These are phyloP conservation scores for Castor canadensis DNA, from an alignment of 2,113 vertebrate species.

Conservation along the genomic window DNA sequence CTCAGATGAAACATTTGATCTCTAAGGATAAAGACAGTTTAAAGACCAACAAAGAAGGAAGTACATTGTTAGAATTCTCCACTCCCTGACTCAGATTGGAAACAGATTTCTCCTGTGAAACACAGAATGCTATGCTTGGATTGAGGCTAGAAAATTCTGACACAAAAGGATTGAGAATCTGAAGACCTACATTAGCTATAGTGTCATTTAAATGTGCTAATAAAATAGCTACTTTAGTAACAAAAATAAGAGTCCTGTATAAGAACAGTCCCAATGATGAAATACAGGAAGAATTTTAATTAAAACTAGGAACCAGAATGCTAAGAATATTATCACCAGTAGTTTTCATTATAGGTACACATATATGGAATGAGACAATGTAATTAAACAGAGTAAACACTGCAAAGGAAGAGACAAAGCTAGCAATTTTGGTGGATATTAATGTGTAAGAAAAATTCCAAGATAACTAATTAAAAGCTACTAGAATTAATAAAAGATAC, in stretches of 20 bases:
- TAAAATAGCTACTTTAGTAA: not conserved
- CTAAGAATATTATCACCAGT: not conserved
- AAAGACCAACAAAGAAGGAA: not conserved
- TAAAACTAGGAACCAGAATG: constrained; percentile 33
- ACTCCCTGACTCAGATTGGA: not conserved
- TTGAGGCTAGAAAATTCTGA: not conserved
- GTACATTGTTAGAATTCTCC: too few species aligned
- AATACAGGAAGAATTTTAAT: not conserved
- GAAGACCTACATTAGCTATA: not conserved
- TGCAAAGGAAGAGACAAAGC: constrained; percentile 3
- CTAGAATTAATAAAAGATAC: constrained; percentile 32
- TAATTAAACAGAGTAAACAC: constrained; percentile 53
- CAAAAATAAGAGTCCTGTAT: not conserved
- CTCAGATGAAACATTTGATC: not conserved
- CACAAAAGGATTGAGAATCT: not conserved
- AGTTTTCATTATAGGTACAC: not conserved
- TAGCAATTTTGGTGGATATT: constrained; percentile 29
- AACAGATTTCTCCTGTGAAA: not conserved
- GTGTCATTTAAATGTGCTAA: not conserved
- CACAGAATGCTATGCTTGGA: not conserved
- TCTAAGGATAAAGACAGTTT: not conserved
- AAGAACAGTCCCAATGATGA: not conserved
- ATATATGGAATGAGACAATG: not conserved
- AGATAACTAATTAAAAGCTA: constrained; percentile 50
- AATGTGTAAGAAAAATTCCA: constrained; percentile 42